Evolutionary conservation across 2,888 invertebrate species (phyloP), one percentile per base, ranked within the genome.

Genomic region (Scaeva pyrastri): DNA sequence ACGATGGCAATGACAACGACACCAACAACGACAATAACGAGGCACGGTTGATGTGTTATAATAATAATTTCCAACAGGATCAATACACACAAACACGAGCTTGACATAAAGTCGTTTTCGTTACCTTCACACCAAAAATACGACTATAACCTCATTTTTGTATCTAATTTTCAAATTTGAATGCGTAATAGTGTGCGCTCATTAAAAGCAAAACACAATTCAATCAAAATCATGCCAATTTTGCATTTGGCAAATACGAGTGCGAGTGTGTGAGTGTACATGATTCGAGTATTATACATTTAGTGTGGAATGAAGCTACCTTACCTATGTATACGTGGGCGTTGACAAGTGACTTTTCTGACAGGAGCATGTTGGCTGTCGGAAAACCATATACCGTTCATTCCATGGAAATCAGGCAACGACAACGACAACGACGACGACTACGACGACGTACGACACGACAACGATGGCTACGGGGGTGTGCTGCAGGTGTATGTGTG

Each of bases 201-300:
- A 84, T 84, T 78, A 79, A 84, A 31, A 84, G 79, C 70, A 70
- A 60, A 80, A 80, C 80, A 78, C 80, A 85, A 85, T 85, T 85
- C 84, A 85, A 85, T 85, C 84, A 80, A 80, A 80, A 80, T 80
- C 72, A 78, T 85, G 75, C 84, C 80, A 85, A 85, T 80, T 80
- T 76, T 43, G 66, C 58, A 80, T 79, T 78, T 74, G 70, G 50
- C 11, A 19, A 78, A 73, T 64, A n/a, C n/a, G 48, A 39, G n/a
- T n/a, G n/a, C n/a, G n/a, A 11, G 10, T 52, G 14, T 50, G 52
- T 52, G 11, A 11, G 12, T 19, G 2, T 31, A 36, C n/a, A n/a
- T n/a, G n/a, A n/a, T n/a, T n/a, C n/a, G n/a, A n/a, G n/a, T n/a
- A n/a, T n/a, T n/a, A n/a, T n/a, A n/a, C n/a, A n/a, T n/a, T n/a